Base-by-base conservation (phyloP, 2,888 invertebrate genomes). In the Penaeus monodon region DNA sequence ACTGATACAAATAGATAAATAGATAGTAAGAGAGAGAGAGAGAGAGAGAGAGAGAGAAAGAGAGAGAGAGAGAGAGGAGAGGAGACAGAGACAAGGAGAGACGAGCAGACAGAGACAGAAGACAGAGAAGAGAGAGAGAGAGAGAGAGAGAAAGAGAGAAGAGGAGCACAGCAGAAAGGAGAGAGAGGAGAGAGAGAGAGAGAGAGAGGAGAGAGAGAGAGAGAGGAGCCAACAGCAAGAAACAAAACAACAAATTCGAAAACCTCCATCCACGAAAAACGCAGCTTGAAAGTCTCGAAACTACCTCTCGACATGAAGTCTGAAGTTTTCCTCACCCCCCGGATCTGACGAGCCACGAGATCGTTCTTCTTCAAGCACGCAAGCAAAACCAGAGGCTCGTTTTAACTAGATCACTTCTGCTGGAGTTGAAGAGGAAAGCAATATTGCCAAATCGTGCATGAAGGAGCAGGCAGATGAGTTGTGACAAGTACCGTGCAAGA, bases 191-290 rank as follows among this genome's bases (percentile, higher is more conserved):
- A 29, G 73, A 29, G n/a, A 73, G 20, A 27, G 73, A 73, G 73
- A 76, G 38, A 76, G 74, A 74, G 74, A 74, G 38, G n/a, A n/a
- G 49, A 49, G 49, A 49, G 49, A 33, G n/a, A 49, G 49, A 49
- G 49, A 33, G 49, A 24, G 38, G 24, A 24, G 73, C 33, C 3
- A 24, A 2, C 3, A 24, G 24, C 22, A 24, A 20, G 38, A 24
- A 29, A 24, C 22, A 76, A 17, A 38, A 44, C 12, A 33, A 49
- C 24, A 22, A 74, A 22, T n/a, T 70, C 29, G 17, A 33, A 70
- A 70, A 70, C 14, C n/a, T 10, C 14, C 33, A 70, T 10, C 33
- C 33, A 20, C 4, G 0, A 38, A 2, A 2, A 2, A 6, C 38
- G 0, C 6, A 0, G 1, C 44, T 44, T 8, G 44, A 10, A 44